phyloP scores from a whole-genome alignment of 2,113 vertebrate species.

The Zosterops hypoxanthus region DNA sequence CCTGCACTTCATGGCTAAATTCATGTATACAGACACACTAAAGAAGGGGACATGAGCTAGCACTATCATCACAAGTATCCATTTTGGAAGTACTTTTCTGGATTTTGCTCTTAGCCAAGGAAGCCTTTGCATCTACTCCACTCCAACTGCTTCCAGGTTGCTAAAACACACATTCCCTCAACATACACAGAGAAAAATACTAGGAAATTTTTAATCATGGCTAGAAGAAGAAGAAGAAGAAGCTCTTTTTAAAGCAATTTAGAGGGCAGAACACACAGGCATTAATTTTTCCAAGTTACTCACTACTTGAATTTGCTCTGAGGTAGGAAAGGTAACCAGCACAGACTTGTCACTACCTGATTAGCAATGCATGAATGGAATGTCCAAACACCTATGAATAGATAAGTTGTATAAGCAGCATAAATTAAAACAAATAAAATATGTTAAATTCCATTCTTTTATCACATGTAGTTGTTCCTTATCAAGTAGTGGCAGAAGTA shows the following conservation, averaged over 20 bases:
- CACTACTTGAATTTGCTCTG: neutral
- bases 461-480: neutral
- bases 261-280: neutral
- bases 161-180: neutral
- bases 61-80: neutral
- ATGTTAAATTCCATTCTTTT: neutral
- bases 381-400: conserved; percentile 1
- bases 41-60: neutral
- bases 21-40: neutral
- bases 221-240: neutral
- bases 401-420: conserved; percentile 7
- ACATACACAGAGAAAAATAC: neutral
- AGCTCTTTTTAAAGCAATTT: neutral
- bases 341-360: conserved; percentile 10
- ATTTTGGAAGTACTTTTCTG: neutral
- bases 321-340: neutral
- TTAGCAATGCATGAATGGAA: conserved; percentile 35
- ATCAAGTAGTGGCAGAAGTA: neutral
- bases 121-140: neutral
- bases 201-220: neutral
- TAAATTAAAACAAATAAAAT: conserved; percentile 17
- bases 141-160: neutral
- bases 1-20: neutral
- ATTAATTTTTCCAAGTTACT: neutral
- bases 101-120: neutral